Evolutionary conservation across 2,888 invertebrate genomes (phyloP), one percentile per base, ranked within the genome.

Genomic region (Drosophila anceps): DNA sequence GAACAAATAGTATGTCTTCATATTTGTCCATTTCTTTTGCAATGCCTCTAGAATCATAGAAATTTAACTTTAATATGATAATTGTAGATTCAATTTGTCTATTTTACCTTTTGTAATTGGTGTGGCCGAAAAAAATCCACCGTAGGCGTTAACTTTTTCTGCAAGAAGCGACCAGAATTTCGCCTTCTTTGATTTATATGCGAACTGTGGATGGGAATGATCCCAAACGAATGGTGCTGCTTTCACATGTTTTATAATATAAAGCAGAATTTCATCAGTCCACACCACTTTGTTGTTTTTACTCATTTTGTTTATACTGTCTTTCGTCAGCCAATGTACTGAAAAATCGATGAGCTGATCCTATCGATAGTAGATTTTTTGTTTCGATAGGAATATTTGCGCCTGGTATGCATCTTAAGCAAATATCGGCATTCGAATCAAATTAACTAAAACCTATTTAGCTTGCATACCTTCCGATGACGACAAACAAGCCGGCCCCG

Each of bases 191-290:
- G 72, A 63, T 31, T 77, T 77, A 15, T 48, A 76, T 9, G 66
- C 48, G 48, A 74, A 79, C 20, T 67, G 63, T 6, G 79, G 82
- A 74, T 79, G 79, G 10, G 61, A 60, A 57, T 79, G 74, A 51
- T 79, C 82, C 79, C 79, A 79, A 0, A 79, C 70, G 9, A 73
- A 79, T 20, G 79, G 82, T 5, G 79, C 70, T 1, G 66, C 63
- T 43, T 81, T 81, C 13, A 79, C 82, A 70, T 79, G 78, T 57
- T 81, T 79, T 10, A 79, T 79, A 12, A 79, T 64, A 60, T 78
- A 79, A 50, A 59, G 62, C 55, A 79, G 50, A 51, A 79, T 69
- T 18, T 77, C 81, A 35, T 77, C 77, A 0, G 72, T 67, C 77
- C 81, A 77, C 46, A 61, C 72, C 43, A 77, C 60, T 80, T 77